Base-by-base conservation (phyloP, 2,888 invertebrate genomes). In the Drosophila ustulata region DNA sequence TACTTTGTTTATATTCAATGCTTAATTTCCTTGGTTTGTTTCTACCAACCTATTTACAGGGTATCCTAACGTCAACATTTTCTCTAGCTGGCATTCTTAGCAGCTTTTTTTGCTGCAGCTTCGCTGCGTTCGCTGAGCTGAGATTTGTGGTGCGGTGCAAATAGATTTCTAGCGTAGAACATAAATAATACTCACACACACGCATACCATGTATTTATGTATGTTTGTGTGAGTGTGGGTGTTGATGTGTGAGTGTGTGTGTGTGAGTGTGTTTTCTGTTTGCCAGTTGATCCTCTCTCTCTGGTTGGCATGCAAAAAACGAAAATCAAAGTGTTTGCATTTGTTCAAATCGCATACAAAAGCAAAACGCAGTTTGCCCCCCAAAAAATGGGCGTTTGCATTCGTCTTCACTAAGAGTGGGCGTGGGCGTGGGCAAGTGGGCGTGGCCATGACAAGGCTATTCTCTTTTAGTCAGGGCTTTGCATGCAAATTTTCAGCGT, bases 71-170 rank as follows among this genome's bases (percentile, higher is more conserved):
- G 39, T 49, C 57, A 5, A 34, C 3, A 3, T 28, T 11, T 11
- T 8, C 30, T 30, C 8, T 37, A 30, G 25, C 18, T 23, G 3
- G 18, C 13, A 13, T 11, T n/a, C 4, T n/a, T 58, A 57, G 58
- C 41, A 53, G 28, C 13, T 49, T 37, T 49, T 63, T 71, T 56
- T 47, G 47, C 69, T 56, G 41, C 13, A 55, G 68, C 62, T 67
- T 67, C 57, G 68, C 66, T 83, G 78, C 70, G 59, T 68, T 76
- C 80, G 82, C 80, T 80, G 75, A 90, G 90, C 89, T 83, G 88
- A 90, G 91, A 91, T 91, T 91, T 91, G 91, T 90, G 91, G 91
- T 90, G 83, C 75, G 81, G 89, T 88, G 89, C 90, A 91, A 91
- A 91, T 91, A 91, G 90, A 91, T 91, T 91, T 88, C 90, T 84